A percentile compares a stretch with the other conserved stretches of the same genome.
These are phyloP conservation scores for Trichonephila clavipes DNA, from an alignment of 1,140 invertebrate genomes.

Conservation along the genomic window DNA sequence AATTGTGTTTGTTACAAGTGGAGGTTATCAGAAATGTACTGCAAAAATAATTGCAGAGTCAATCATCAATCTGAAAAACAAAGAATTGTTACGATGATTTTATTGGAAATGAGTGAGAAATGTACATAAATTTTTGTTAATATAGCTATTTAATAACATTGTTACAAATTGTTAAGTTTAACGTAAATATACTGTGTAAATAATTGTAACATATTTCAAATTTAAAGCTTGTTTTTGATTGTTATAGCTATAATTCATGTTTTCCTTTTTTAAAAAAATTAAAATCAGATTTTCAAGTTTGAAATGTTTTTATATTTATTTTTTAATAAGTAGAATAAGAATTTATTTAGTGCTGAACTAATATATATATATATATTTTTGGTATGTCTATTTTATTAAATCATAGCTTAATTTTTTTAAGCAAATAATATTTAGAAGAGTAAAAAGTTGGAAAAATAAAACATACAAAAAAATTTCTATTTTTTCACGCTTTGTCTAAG, in stretches of 20 bases:
- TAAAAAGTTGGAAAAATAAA: too few species aligned
- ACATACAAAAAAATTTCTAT: too few species aligned
- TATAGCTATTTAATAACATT: not conserved
- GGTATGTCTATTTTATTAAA: too few species aligned
- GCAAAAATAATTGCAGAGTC: conserved; percentile 89
- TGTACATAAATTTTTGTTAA: not conserved
- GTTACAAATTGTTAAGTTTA: not conserved
- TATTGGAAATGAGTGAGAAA: not conserved
- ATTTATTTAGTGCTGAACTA: too few species aligned
- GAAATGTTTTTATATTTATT: too few species aligned
- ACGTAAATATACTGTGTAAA: not conserved
- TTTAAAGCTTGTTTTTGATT: not conserved
- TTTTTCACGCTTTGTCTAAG: too few species aligned
- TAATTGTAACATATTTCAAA: not conserved
- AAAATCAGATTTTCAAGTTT: not conserved
- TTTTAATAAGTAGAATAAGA: too few species aligned
- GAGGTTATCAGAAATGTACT: conserved; percentile 89
- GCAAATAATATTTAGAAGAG: too few species aligned
- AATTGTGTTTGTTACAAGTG: conserved; percentile 93
- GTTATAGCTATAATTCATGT: not conserved
- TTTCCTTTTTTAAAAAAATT: not conserved
- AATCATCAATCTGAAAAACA: conserved; percentile 71
- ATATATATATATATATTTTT: too few species aligned
- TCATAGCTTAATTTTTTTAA: too few species aligned
- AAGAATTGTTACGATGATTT: conserved; percentile 61